These are phyloP conservation scores for Calliscelio sp. DNA, from an alignment of 2,888 invertebrate species.

Conservation along the genomic window DNA sequence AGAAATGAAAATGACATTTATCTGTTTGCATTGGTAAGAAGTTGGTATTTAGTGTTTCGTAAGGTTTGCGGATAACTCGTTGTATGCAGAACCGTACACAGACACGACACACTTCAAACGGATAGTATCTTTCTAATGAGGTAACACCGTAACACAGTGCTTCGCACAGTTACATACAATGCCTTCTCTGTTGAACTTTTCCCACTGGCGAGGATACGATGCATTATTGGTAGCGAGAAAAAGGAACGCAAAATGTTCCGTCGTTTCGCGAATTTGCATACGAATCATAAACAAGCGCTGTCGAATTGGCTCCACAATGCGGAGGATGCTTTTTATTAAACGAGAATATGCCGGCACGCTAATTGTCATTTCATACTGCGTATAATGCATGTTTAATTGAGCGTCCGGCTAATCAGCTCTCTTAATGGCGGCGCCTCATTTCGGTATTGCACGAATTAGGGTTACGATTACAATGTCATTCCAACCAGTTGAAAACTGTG, in stretches of 20 bases:
- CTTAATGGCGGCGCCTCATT: too few species aligned
- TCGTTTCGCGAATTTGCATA: conserved; percentile 24
- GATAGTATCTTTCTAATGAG: conserved; percentile 69
- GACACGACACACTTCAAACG: conserved; percentile 41
- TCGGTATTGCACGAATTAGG: too few species aligned
- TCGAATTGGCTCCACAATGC: not conserved
- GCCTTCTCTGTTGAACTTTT: conserved; percentile 60
- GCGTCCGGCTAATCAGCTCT: not conserved
- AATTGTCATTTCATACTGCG: conserved; percentile 21
- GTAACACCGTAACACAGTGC: conserved; percentile 64
- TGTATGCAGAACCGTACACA: conserved; percentile 38
- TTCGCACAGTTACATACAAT: conserved; percentile 55
- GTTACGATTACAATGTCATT: not conserved
- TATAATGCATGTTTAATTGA: conserved; percentile 5
- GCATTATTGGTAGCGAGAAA: conserved; percentile 45
- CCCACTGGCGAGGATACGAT: conserved; percentile 53
- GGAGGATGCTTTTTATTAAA: conserved; percentile 13
- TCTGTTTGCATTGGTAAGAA: conserved; percentile 24
- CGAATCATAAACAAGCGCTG: conserved; percentile 31
- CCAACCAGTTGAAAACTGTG: not conserved
- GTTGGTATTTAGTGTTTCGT: conserved; percentile 65
- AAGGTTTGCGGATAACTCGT: conserved; percentile 40
- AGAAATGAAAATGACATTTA: conserved; percentile 53
- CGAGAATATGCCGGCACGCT: conserved; percentile 17
- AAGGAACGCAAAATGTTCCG: conserved; percentile 23